Base-by-base conservation (phyloP, 2,113 vertebrate species). In the Amblyornis subalaris region DNA sequence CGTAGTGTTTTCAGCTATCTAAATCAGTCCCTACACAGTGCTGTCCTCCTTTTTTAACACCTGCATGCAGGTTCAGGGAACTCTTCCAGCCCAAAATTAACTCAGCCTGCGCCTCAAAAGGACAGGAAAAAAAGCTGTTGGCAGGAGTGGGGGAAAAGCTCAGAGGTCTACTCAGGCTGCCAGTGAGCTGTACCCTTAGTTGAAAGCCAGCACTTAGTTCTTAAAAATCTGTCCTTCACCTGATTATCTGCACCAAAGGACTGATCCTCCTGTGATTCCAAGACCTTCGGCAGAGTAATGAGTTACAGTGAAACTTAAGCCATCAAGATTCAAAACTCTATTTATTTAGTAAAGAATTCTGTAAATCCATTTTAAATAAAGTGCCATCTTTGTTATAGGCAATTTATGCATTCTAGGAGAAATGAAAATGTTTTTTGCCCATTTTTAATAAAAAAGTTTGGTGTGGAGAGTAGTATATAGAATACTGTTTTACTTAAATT, bases 401-500 rank as follows among this genome's bases (percentile, higher is more conserved):
- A 85, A 72, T 65, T 53, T 66, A 22, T 47, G 36, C 20, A 7
- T 91, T 91, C 22, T 26, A 42, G 54, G 33, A 79, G 38, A 93
- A 90, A 65, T 17, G 1, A 54, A 66, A n/a, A 48, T 25, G 23
- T 54, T 7, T 50, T 53, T 69, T 35, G 18, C 10, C 14, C 16
- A 6, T 88, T 92, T 73, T 83, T 71, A 79, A 55, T 76, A 25
- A 26, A 31, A 79, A 19, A 57, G 23, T 33, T 80, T 80, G 38
- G 4, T 65, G 44, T 62, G 58, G 48, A 73, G 31, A 42, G 12
- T 66, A 42, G 19, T 75, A 44, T 40, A 44, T 85, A 74, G 67
- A 89, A n/a, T 64, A n/a, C n/a, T 72, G 18, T 11, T 84, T 87
- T 74, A 83, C 60, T 92, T 53, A 80, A 93, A 95, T 96, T 92